Conservation (phyloP, 2,888 invertebrate genomes). For the Griposia aprilina region DNA sequence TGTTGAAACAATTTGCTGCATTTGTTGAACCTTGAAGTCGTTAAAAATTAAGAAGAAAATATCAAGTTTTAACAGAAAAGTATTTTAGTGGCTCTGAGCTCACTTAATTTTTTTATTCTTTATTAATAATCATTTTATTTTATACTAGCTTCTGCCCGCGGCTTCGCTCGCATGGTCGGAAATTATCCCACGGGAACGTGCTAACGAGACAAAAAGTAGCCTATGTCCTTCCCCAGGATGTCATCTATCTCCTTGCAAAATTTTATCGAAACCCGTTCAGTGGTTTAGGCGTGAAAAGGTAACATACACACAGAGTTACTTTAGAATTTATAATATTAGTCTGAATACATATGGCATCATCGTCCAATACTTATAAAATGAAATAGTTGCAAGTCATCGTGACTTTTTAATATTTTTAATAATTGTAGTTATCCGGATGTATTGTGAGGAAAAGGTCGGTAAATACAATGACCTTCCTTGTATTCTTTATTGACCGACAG, state of each 20-base stretch:
- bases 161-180: too few relatives aligned
- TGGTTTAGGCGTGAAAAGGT: neutral
- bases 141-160: too few relatives aligned
- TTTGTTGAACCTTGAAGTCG: neutral
- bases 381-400: slow-evolving; percentile 9
- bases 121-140: too few relatives aligned
- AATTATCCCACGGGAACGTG: neutral
- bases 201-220: neutral
- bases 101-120: neutral
- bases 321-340: neutral
- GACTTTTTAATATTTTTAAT: neutral
- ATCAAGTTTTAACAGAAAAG: neutral
- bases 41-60: neutral
- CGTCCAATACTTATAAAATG: neutral
- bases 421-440: neutral
- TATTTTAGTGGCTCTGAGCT: neutral
- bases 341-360: neutral
- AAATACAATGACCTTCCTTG: neutral
- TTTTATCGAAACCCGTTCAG: neutral
- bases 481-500: neutral
- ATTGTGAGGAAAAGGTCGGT: neutral
- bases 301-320: neutral
- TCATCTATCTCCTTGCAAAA: neutral
- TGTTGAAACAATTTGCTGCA: neutral
- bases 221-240: too few relatives aligned